Conservation (phyloP, 2,797 vertebrate genomes). For the Pseudotriccus pelzelni region DNA sequence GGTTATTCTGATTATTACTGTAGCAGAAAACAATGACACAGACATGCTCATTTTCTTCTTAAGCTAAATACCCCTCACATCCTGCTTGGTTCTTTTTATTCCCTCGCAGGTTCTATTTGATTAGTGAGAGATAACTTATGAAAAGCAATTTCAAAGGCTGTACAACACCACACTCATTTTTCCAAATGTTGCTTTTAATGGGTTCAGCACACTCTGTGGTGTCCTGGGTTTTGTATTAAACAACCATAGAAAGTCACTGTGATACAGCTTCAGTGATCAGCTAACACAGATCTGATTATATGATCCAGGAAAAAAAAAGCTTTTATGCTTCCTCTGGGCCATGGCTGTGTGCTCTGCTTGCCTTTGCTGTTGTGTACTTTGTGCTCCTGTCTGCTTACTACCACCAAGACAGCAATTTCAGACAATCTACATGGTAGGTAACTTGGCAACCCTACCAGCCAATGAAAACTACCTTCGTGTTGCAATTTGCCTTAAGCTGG, state of each 20-base stretch:
- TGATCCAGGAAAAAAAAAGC: constrained; percentile 33
- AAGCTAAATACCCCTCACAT: constrained; percentile 32
- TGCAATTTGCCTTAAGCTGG: background rate
- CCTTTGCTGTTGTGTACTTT: constrained; percentile 23
- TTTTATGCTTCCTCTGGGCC: constrained; percentile 63
- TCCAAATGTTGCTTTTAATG: constrained; percentile 66
- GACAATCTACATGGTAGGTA: background rate
- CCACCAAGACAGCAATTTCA: constrained; percentile 1
- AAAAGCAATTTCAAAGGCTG: constrained; percentile 61
- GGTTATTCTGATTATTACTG: background rate
- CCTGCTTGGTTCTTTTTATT: background rate
- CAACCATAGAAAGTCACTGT: constrained; percentile 46
- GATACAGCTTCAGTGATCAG: constrained; percentile 52
- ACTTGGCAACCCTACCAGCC: background rate
- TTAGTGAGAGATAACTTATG: constrained; percentile 52
- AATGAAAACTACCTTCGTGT: background rate
- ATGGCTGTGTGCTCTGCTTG: constrained; percentile 39
- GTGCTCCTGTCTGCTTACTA: background rate
- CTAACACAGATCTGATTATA: constrained; percentile 62
- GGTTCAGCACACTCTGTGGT: background rate
- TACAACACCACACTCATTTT: constrained; percentile 39
- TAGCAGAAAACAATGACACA: constrained; percentile 25
- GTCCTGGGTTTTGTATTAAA: constrained; percentile 58
- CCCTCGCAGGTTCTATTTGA: constrained; percentile 19
- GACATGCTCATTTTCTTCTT: constrained; percentile 25